Base-by-base conservation (phyloP, 2,888 invertebrate species). In the Xestia xanthographa region DNA sequence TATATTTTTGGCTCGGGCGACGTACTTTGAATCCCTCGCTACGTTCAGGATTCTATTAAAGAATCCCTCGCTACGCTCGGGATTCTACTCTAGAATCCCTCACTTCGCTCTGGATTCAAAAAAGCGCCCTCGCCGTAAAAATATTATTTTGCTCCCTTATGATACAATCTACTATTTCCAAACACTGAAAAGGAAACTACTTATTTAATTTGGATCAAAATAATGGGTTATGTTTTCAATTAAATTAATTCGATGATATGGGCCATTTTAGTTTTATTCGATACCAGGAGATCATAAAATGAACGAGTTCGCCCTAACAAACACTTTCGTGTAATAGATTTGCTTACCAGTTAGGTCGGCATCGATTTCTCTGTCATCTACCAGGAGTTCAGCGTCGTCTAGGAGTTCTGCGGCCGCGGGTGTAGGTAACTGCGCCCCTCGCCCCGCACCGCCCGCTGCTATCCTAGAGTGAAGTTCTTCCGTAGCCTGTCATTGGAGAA, bases 401-500 rank as follows among this genome's bases (percentile, higher is more conserved):
- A 99, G 97, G 80, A 99, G 97, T 91, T 99, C 99, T 50, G 97
- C 97, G 45, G 98, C 97, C 88, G 98, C 98, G 89, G 98, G 98
- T 29, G 97, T 97, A 69, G 97, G 97, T 83, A 98, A 97, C 92
- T 98, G 98, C 43, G 98, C 97, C 38, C 95, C 96, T 26, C 96
- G 94, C 12, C 93, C 94, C 75, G 93, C 95, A 4, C 94, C 94
- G 6, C 93, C 94, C 79, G 94, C 95, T 67, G 99, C 99, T 85
- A 99, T 97, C 91, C 99, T 98, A 43, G 99, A 98, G 95, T 99
- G 99, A 91, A 99, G 98, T 92, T 99, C 99, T 94, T 99, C 99
- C 73, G 99, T 97, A 0, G 99, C 99, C 97, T 98, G 84, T 6
- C 14, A 26, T 26, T 53, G 43, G 12, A 45, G 48, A 43, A 60